Evolutionary conservation across 2,888 invertebrate genomes (phyloP).

Genomic region (Pristionchus exspectatus): DNA sequence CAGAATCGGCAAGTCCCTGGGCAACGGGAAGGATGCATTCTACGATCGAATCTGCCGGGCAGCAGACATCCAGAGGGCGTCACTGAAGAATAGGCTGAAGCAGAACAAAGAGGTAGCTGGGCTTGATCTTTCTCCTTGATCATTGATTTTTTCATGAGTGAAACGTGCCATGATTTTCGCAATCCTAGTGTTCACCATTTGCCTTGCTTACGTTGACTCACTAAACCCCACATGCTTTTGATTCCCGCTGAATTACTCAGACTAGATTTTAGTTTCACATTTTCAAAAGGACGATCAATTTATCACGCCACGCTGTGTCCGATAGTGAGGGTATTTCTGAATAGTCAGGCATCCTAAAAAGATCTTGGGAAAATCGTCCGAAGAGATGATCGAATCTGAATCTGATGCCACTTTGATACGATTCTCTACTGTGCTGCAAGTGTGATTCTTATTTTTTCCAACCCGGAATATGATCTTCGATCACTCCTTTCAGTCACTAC

Average conservation of each 20-base stretch:
- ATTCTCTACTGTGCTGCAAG: too few species aligned
- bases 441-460: too few species aligned
- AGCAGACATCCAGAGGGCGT: constrained; percentile 68
- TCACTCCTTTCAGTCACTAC: too few species aligned
- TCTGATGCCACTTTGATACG: too few species aligned
- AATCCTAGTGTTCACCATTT: neutral
- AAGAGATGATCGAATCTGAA: too few species aligned
- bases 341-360: too few species aligned
- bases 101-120: constrained; percentile 65
- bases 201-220: neutral
- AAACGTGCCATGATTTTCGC: too few species aligned
- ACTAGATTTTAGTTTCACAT: neutral
- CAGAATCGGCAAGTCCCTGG: constrained; percentile 64
- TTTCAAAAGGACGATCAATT: neutral
- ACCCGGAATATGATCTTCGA: too few species aligned
- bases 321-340: too few species aligned
- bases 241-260: neutral
- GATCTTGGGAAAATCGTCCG: too few species aligned
- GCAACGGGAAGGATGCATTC: constrained; percentile 65
- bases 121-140: neutral
- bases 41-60: constrained; percentile 69
- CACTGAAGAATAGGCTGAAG: constrained; percentile 68
- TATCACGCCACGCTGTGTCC: neutral
- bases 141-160: neutral
- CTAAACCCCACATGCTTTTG: neutral